These are phyloP conservation scores for Microplitis manilae DNA, from an alignment of 2,888 invertebrate species.

Conservation along the genomic window DNA sequence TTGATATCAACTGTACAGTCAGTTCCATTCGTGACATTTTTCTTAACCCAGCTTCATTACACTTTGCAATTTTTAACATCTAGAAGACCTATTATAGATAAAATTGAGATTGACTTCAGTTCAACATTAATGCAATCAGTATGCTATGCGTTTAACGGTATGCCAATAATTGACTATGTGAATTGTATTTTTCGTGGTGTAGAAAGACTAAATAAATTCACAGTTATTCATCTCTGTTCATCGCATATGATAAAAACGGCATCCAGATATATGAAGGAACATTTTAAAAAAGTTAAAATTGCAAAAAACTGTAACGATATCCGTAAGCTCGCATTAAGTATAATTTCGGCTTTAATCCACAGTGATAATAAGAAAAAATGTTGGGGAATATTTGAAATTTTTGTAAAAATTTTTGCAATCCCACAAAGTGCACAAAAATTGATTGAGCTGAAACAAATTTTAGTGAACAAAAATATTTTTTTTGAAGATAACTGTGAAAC, in stretches of 20 bases:
- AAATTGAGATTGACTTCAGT: constrained; percentile 25
- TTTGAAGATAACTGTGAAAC: not conserved
- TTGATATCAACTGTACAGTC: constrained; percentile 24
- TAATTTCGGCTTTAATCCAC: not conserved
- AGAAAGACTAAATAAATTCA: not conserved
- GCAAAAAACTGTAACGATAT: not conserved
- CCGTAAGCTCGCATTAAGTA: not conserved
- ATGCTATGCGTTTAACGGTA: not conserved
- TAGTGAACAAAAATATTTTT: not conserved
- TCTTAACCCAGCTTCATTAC: constrained; percentile 7
- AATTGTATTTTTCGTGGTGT: not conserved
- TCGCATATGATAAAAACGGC: constrained; percentile 23
- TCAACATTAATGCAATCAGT: not conserved
- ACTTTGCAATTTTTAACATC: not conserved
- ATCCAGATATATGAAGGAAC: not conserved
- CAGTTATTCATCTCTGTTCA: constrained; percentile 25
- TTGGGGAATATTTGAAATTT: not conserved
- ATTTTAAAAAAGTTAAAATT: not conserved
- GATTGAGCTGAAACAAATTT: not conserved
- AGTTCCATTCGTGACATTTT: constrained; percentile 13
- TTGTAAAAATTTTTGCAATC: not conserved
- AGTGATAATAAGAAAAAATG: not conserved
- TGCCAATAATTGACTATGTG: not conserved
- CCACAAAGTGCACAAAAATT: not conserved
- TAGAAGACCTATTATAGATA: constrained; percentile 20